A percentile compares a stretch with the other conserved stretches of the same genome.
Conservation (phyloP, 1,140 invertebrate genomes). For the Dysdera silvatica region DNA sequence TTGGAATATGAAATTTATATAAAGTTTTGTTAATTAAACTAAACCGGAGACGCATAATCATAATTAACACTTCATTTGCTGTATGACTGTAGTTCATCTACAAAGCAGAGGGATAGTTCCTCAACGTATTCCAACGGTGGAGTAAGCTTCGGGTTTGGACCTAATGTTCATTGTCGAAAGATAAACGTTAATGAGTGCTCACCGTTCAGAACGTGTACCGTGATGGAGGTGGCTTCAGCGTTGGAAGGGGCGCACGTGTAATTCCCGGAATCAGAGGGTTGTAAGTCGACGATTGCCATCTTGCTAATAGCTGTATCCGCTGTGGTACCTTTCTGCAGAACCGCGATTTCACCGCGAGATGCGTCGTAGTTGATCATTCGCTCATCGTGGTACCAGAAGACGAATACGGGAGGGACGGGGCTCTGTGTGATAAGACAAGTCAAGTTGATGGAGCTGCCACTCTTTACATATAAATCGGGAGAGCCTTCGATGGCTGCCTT, state of each 20-base stretch:
- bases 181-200: constrained; percentile 35
- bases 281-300: constrained; percentile 75
- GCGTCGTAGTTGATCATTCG: constrained; percentile 38
- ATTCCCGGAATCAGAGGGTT: constrained; percentile 73
- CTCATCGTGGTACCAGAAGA: constrained; percentile 70
- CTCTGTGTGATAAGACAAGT: constrained; percentile 83
- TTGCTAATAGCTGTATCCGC: constrained; percentile 67
- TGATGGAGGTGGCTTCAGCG: constrained; percentile 61
- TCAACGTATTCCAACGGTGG: neutral
- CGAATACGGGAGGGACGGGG: constrained; percentile 82
- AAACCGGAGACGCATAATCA: neutral
- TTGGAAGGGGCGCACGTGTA: constrained; percentile 79
- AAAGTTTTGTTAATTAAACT: neutral
- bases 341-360: constrained; percentile 11
- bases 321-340: constrained; percentile 62
- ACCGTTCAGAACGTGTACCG: constrained; percentile 77
- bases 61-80: neutral
- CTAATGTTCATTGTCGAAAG: neutral
- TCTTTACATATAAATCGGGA: constrained; percentile 80
- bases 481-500: constrained; percentile 79
- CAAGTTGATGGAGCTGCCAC: constrained; percentile 84
- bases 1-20: neutral
- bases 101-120: neutral
- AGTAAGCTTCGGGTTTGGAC: neutral
- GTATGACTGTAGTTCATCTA: neutral